These are phyloP conservation scores for Drosophila incognita DNA, from an alignment of 2,888 invertebrate genomes.

Conservation along the genomic window DNA sequence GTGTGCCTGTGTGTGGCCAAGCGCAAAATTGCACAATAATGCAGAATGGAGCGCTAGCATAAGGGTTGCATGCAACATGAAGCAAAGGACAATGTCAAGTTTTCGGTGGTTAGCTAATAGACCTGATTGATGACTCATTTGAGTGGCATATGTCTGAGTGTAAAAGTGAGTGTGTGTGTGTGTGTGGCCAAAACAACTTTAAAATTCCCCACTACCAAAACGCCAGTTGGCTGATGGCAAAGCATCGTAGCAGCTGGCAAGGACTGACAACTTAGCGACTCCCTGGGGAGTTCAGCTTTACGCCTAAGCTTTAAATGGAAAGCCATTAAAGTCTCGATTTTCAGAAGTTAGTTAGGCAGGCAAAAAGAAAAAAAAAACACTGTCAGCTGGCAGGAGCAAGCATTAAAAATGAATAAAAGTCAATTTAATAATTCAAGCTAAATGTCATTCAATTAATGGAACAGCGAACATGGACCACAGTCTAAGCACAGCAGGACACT, in stretches of 20 bases:
- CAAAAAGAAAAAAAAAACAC: not conserved
- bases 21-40: conserved; percentile 71
- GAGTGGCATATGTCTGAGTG: conserved; percentile 39
- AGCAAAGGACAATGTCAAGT: conserved; percentile 43
- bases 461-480: conserved; percentile 36
- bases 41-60: conserved; percentile 28
- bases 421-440: conserved; percentile 75
- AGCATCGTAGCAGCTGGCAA: conserved; percentile 33
- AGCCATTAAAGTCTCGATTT: conserved; percentile 59
- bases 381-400: conserved; percentile 19
- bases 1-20: conserved; percentile 43
- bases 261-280: conserved; percentile 27
- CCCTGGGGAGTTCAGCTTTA: conserved; percentile 38
- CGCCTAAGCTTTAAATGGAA: conserved; percentile 62
- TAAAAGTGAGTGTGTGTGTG: conserved; percentile 45
- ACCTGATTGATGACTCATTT: conserved; percentile 73
- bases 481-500: conserved; percentile 51
- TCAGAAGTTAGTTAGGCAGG: conserved; percentile 8
- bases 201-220: conserved; percentile 16
- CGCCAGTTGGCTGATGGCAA: conserved; percentile 47
- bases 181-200: conserved; percentile 27
- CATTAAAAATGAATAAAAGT: conserved; percentile 71
- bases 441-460: conserved; percentile 70
- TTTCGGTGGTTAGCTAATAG: conserved; percentile 61
- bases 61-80: conserved; percentile 48